Evolutionary conservation across 2,113 vertebrate species (phyloP), one percentile per base, ranked within the genome.

Genomic region (Puffinus mauretanicus): DNA sequence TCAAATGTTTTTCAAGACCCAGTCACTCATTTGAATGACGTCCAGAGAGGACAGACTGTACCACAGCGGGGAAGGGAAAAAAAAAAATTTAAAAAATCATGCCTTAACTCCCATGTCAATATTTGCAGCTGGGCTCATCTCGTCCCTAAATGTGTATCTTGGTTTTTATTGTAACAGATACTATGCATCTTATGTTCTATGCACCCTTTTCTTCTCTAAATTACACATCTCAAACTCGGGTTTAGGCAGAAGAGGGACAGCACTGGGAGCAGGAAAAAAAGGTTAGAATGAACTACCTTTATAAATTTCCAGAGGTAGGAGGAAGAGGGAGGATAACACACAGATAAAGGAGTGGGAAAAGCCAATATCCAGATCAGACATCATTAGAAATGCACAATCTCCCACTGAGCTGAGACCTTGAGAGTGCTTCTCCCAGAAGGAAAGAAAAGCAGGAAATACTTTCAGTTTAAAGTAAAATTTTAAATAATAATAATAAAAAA

Each of bases 401-500:
- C 80, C 91, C 86, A 76, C 81, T 55, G 54, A 93, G 73, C 61
- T 32, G 84, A 93, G 84, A 95, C 87, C 89, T 94, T 94, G 81
- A 44, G 34, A 87, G 24, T 27, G 36, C 24, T 94, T 52, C 49
- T 94, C 73, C 27, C 93, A 93, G 42, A 71, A 71, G 13, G 13
- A 14, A 46, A 77, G 61, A n/a, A 67, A 84, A 86, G 22, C 67
- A 93, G 38, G 34, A 90, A 60, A 36, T 72, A 82, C 21, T 81
- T 95, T 89, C 69, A 66, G 49, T 73, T 78, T n/a, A 36, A 88
- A 94, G 79, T 55, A 72, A 72, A 54, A 66, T 40, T 46, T 60
- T 13, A n/a, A 94, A 47, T 25, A 49, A 29, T 9, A 67, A 49
- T 64, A 58, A 9, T 16, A 30, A 51, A 21, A 15, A 40, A 58